A percentile compares a stretch with the other conserved stretches of the same genome.
Conservation (phyloP, 2,113 vertebrate species). For the Orientallactaga bullata region DNA sequence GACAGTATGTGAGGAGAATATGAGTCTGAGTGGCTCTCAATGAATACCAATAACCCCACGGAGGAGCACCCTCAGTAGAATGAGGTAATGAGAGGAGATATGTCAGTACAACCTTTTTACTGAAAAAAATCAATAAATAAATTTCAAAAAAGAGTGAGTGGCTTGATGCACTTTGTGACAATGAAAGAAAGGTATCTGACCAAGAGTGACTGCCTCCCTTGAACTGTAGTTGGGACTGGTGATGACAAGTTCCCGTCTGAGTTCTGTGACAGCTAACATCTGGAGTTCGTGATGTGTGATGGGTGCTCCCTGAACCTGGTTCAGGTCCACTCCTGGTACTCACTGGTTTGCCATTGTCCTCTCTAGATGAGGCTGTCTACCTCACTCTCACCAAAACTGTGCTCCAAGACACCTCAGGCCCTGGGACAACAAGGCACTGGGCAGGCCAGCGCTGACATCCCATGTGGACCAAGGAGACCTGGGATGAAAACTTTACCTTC, state of each 20-base stretch:
- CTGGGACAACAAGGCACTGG: background rate
- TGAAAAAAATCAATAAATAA: no score
- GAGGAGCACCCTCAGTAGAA: no score
- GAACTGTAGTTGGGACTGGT: background rate
- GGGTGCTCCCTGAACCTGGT: background rate
- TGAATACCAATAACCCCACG: no score
- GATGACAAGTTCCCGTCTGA: background rate
- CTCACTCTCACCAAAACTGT: background rate
- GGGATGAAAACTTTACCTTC: no score
- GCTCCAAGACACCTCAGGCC: background rate
- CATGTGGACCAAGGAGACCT: no score
- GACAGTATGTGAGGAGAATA: background rate
- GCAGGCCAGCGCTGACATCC: background rate
- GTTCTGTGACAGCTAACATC: background rate
- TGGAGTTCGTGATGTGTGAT: background rate
- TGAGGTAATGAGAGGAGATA: no score
- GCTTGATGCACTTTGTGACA: background rate
- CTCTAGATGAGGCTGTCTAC: background rate
- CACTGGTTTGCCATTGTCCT: background rate
- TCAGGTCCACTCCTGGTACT: background rate
- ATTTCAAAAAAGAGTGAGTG: no score
- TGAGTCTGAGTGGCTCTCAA: no score
- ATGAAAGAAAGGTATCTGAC: background rate
- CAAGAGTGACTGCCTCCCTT: background rate
- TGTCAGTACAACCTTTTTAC: no score